Base-by-base conservation (phyloP, 64 coral and sea anemone species). In the Porites australiensis region DNA sequence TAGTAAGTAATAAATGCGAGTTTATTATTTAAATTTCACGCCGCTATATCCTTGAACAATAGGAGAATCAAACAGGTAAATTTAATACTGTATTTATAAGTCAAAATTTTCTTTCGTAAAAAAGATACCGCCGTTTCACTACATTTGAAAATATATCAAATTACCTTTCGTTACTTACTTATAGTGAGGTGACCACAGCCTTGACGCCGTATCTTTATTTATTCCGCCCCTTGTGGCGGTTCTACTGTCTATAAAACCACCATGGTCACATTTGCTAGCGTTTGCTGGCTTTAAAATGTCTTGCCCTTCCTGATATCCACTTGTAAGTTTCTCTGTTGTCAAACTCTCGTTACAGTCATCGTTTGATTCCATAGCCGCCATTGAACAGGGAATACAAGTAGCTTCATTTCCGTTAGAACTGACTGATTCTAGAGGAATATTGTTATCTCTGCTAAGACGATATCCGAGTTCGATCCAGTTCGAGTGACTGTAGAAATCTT, bases 401-500 rank as follows among this genome's bases (percentile, higher is more conserved):
- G 8, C 53, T 86, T 92, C 89, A 16, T 95, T 52, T 44, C n/a
- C 20, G 19, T 63, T 86, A 15, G 94, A 83, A 19, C 88, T 45
- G 47, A 67, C 27, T 37, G 27, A 21, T 1, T 73, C 7, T 20
- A 19, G 10, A 20, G 62, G 47, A 50, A 84, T 67, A 3, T 19
- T 50, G 51, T 66, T 50, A 68, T 18, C 81, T 84, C 9, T 19
- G 68, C 22, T 53, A 8, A 13, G 43, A 44, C 43, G 7, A 87
- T 92, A 47, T 64, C 89, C 94, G 1, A 90, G 67, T 49, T 95
- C 94, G 16, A 95, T 53, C 84, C 89, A 95, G 69, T 95, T 94
- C 8, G 87, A 90, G n/a, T 94, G 93, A 45, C 93, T 94, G 79
- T 94, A 94, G 74, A 94, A 94, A 59, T 95, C 94, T 63, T 95